Percentiles rank a stretch among this genome's conserved stretches.
phyloP scores from a whole-genome alignment of 53 echinoderm and acorn worm genomes.

The Echinarachnius parma region DNA sequence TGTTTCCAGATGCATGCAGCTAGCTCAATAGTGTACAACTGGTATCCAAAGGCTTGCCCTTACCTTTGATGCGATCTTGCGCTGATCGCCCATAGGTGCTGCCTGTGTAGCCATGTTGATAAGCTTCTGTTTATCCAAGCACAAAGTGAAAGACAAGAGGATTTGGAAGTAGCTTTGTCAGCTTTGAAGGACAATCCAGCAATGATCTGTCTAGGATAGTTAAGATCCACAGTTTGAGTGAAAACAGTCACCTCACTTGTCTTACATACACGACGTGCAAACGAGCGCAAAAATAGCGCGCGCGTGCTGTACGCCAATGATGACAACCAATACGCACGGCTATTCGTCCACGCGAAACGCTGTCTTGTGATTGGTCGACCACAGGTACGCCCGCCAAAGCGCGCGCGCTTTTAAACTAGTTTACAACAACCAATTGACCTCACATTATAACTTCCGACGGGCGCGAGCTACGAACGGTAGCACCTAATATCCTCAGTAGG shows the following conservation, averaged over 20 bases:
- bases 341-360: too few relatives aligned
- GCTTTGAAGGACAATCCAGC: neutral
- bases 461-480: neutral
- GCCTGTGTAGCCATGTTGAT: conserved; percentile 32
- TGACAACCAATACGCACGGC: too few relatives aligned
- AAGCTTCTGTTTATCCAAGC: conserved; percentile 10
- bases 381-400: neutral
- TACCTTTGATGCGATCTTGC: conserved; percentile 28
- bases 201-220: conserved; percentile 7
- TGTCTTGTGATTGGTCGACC: conserved; percentile 14
- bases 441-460: too few relatives aligned
- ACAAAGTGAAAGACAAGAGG: neutral
- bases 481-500: conserved; percentile 15
- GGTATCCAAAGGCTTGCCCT: conserved; percentile 1
- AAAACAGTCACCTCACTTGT: too few relatives aligned
- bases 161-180: neutral
- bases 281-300: too few relatives aligned
- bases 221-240: conserved; percentile 11
- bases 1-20: too few relatives aligned
- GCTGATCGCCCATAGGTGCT: conserved; percentile 37
- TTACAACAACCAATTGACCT: too few relatives aligned
- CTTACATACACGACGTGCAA: too few relatives aligned
- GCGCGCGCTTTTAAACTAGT: conserved; percentile 4
- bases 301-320: too few relatives aligned
- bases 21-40: conserved; percentile 6